Evolutionary conservation across 1,140 invertebrate genomes (phyloP).

Genomic region (Tribolium castaneum): DNA sequence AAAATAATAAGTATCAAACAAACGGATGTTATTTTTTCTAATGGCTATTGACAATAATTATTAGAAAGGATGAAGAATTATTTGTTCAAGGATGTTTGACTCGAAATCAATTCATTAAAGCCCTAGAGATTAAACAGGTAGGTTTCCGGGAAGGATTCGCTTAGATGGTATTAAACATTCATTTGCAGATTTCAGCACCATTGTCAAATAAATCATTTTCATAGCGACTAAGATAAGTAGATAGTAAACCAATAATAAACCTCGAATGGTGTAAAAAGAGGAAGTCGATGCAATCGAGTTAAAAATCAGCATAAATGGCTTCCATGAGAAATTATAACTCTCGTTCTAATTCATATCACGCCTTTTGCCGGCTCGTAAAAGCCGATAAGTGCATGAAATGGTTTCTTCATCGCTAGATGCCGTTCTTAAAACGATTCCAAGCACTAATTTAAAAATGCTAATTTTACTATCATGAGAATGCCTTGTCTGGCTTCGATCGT

Average conservation of each 20-base stretch:
- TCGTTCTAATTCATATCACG: constrained; percentile 21
- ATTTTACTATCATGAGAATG: constrained; percentile 14
- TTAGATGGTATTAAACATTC: background rate
- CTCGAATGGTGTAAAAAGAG: background rate
- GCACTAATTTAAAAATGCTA: constrained; percentile 30
- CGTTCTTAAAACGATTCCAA: constrained; percentile 17
- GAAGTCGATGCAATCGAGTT: constrained; percentile 4
- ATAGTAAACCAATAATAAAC: background rate
- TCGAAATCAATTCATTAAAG: background rate
- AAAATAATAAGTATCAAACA: constrained; percentile 15
- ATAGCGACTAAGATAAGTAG: background rate
- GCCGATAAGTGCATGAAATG: constrained; percentile 29
- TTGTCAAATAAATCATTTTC: background rate
- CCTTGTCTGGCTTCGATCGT: constrained; percentile 6
- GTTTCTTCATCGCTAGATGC: constrained; percentile 3
- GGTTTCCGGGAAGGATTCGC: background rate
- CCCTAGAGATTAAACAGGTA: background rate
- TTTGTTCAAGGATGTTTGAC: background rate
- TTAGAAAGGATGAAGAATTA: constrained; percentile 20
- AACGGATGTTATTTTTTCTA: constrained; percentile 31
- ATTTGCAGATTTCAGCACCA: background rate
- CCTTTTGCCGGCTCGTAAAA: constrained; percentile 34
- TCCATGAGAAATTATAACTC: background rate
- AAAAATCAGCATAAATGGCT: constrained; percentile 23
- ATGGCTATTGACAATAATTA: constrained; percentile 8